These are phyloP conservation scores for Takifugu ocellatus DNA, from an alignment of 2,797 vertebrate genomes.

Conservation along the genomic window DNA sequence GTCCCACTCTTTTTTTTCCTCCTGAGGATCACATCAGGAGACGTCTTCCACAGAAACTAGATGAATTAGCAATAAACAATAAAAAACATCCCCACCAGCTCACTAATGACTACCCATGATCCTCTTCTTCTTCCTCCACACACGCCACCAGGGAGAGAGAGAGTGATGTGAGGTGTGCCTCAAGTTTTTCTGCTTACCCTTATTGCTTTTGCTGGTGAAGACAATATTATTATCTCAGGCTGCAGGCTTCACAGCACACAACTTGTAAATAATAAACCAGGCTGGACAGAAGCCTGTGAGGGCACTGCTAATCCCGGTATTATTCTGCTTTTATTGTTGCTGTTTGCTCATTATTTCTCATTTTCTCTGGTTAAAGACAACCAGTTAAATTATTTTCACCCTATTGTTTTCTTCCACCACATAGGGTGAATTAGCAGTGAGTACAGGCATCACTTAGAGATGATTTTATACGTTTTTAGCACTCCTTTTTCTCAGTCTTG, in stretches of 20 bases:
- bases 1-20: constrained; percentile 32
- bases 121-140: constrained; percentile 56
- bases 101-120: constrained; percentile 75
- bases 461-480: constrained; percentile 53
- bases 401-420: constrained; percentile 61
- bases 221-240: constrained; percentile 81
- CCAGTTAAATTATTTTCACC: constrained; percentile 69
- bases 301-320: constrained; percentile 76
- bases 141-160: constrained; percentile 55
- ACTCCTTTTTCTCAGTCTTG: constrained; percentile 32
- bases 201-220: constrained; percentile 75
- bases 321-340: constrained; percentile 82
- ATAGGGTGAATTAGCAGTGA: constrained; percentile 60
- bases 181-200: constrained; percentile 69
- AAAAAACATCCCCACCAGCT: constrained; percentile 64
- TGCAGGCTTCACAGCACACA: constrained; percentile 74
- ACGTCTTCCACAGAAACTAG: constrained; percentile 49
- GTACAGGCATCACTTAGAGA: constrained; percentile 55
- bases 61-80: constrained; percentile 70
- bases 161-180: constrained; percentile 65
- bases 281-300: constrained; percentile 75
- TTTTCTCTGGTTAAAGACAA: constrained; percentile 69
- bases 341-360: constrained; percentile 78
- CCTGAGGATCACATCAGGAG: constrained; percentile 46
- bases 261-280: constrained; percentile 81